phyloP scores from a whole-genome alignment of 1,140 invertebrate genomes.

The Elymnias hypermnestra region DNA sequence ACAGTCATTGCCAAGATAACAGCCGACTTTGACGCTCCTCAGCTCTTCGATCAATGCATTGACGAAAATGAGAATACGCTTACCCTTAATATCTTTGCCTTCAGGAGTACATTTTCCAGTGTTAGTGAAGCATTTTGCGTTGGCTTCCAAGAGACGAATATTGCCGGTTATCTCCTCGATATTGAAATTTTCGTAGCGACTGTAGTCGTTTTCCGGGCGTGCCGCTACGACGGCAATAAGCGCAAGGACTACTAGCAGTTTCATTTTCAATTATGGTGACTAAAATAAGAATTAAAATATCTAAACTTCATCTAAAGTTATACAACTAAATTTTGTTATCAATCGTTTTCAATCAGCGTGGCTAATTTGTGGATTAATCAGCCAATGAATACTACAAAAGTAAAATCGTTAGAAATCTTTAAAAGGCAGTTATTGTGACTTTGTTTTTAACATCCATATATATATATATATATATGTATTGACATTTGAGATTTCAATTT shows the following conservation, averaged over 20 bases:
- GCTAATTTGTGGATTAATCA: no score
- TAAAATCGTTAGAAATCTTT: no score
- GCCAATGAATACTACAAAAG: no score
- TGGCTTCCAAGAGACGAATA: constrained; percentile 78
- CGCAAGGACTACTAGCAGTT: constrained; percentile 29
- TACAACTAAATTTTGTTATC: no score
- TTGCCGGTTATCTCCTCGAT: constrained; percentile 80
- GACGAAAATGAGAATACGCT: no score
- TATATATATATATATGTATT: not conserved
- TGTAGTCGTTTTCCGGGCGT: constrained; percentile 25
- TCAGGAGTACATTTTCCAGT: constrained; percentile 82
- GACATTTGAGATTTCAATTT: not conserved
- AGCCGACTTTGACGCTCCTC: no score
- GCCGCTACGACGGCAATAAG: constrained; percentile 29
- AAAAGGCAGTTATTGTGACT: no score
- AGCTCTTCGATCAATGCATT: no score
- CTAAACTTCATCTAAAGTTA: not conserved
- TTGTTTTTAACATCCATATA: no score
- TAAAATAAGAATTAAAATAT: not conserved
- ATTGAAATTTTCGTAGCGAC: constrained; percentile 78
- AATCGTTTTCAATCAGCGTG: no score
- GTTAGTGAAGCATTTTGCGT: constrained; percentile 80
- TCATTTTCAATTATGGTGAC: constrained; percentile 27
- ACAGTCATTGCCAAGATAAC: no score
- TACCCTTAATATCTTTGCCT: constrained; percentile 82